Evolutionary conservation across 2,113 vertebrate genomes (phyloP), one percentile per base, ranked within the genome.

Genomic region (Rissa tridactyla): DNA sequence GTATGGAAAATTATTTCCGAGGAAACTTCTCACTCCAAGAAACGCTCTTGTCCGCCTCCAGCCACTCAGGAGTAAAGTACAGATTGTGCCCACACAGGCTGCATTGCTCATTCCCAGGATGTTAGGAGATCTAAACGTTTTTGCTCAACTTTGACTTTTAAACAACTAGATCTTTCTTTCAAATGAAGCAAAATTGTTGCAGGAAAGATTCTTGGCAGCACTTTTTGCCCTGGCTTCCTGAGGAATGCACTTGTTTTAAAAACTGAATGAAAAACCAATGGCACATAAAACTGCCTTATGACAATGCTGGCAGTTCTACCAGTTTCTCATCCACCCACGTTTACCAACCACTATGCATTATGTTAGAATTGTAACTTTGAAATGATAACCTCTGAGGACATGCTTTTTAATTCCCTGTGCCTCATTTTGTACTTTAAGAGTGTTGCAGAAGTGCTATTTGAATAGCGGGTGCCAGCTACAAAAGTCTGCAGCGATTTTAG

Each of bases 91-190:
- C 66, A 91, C 91, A 32, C 61, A 69, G 62, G 65, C 64, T 84
- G 86, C 61, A 61, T 66, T 82, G 81, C 91, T 94, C 81, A 51
- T 95, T 97, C 77, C 88, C 78, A 89, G 92, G 70, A 82, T 82
- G 32, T 58, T 95, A 91, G 70, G 73, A 76, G 83, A 89, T 55
- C 75, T 87, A 94, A 94, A 96, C 2, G 3, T 76, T 96, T 97
- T 91, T 94, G 70, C 87, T 92, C 89, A 95, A 92, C 89, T 96
- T 96, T 97, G 92, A 94, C 96, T 97, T 94, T 92, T 73, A 80
- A 96, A 97, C 95, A 97, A 95, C 51, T 73, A 87, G 78, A 86
- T 91, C 96, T 95, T 95, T 96, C 78, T 97, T 92, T 92, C 62
- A 87, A 89, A 91, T 22, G 83, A 85, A 97, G 66, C 22, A 87